Conservation (phyloP, 2,888 invertebrate species). For the Orchesella flavescens region DNA sequence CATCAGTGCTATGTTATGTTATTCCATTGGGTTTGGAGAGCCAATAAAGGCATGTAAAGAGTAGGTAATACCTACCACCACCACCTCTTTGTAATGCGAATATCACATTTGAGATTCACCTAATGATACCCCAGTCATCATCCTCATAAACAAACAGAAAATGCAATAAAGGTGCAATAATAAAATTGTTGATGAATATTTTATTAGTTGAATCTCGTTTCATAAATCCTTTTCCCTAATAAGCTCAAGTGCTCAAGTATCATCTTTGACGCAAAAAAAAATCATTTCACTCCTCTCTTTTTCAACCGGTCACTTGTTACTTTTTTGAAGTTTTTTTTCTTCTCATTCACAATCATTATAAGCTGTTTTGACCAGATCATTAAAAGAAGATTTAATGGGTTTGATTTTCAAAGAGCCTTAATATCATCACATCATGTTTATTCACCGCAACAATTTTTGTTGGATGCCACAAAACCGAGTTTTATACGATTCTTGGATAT, state of each 20-base stretch:
- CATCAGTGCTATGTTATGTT: too few relatives aligned
- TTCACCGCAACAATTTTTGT: conserved; percentile 1
- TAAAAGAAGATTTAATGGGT: conserved; percentile 24
- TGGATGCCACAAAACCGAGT: not conserved
- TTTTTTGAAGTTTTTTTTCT: not conserved
- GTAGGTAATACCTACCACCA: too few relatives aligned
- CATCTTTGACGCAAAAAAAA: not conserved
- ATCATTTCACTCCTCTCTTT: not conserved
- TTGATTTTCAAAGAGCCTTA: conserved; percentile 6
- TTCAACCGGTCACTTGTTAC: conserved; percentile 1
- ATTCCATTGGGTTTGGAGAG: too few relatives aligned
- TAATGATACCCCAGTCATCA: not conserved
- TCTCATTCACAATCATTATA: not conserved
- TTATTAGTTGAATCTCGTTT: conserved; percentile 2
- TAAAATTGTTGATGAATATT: conserved; percentile 3
- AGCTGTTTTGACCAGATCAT: conserved; percentile 15
- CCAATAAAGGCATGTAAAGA: too few relatives aligned
- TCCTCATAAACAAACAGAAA: not conserved
- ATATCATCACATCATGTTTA: not conserved
- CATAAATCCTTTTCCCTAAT: not conserved
- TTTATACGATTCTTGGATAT: too few relatives aligned
- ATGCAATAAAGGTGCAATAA: not conserved
- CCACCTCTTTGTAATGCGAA: too few relatives aligned
- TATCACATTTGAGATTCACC: too few relatives aligned
- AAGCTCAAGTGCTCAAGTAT: not conserved